Base-by-base conservation (phyloP, 2,113 vertebrate species). In the Austrofundulus limnaeus region DNA sequence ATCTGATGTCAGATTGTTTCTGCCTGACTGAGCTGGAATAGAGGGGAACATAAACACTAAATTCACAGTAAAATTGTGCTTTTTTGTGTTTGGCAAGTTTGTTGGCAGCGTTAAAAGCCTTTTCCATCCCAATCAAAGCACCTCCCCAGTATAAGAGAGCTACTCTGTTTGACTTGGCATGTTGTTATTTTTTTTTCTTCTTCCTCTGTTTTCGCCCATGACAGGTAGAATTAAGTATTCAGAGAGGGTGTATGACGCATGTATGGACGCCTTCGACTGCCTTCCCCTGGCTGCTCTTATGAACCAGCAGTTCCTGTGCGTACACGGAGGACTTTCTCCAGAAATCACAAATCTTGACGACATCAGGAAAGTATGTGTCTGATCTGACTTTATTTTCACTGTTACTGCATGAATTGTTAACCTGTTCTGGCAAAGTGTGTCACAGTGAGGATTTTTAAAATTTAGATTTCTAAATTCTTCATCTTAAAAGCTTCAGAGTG, bases 221-320 rank as follows among this genome's bases (percentile, higher is more conserved):
- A 92, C 91, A 99, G 97, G 96, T 98, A 98, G 95, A 96, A 98
- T 99, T 93, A 99, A 99, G 93, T 99, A 99, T 93, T 99, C 97
- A 70, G 97, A 99, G 91, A 91, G 95, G 28, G 94, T 99, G 58
- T 99, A 99, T 69, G 96, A 99, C 19, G 95, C 96, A 79, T 99
- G 97, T 85, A 98, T 99, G 97, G 97, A 99, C 72, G 96, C 97
- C 91, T 99, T 99, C 0, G 97, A 99, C 93, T 99, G 97, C 94
- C 95, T 99, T 87, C 96, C 97, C 10, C 82, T 99, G 95, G 95
- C 97, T 50, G 97, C 97, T 37, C 93, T 99, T 86, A 98, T 99
- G 97, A 99, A 99, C 90, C 97, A 98, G 85, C 97, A 99, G 73
- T 99, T 99, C 90, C 92, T 98, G 77, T 98, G 96, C 81, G 97